Evolutionary conservation across 2,888 invertebrate genomes (phyloP), one percentile per base, ranked within the genome.

Genomic region (Laspeyria flexula): DNA sequence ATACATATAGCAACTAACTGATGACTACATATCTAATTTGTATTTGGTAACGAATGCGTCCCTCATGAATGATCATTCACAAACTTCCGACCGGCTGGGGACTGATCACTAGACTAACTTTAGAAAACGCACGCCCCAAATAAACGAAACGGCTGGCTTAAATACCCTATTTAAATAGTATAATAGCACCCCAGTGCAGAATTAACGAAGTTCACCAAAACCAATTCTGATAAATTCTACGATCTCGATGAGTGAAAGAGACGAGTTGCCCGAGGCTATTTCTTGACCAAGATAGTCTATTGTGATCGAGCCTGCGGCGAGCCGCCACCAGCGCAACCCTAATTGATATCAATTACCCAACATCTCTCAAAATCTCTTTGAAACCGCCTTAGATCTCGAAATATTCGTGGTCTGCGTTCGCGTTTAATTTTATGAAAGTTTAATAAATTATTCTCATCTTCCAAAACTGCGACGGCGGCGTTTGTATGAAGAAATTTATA

Each of bases 341-440:
- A 87, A 88, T 86, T 88, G 85, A 86, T 88, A 87, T 85, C 87
- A 88, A 88, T 88, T 88, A 85, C 56, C 65, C 71, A 74, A 71
- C 75, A 79, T 82, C 77, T 80, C 77, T 71, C 75, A 74, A 77
- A 82, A 83, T 78, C 75, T 79, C 82, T 81, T 77, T 79, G 76
- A 73, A 76, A 71, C 69, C 59, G 65, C 69, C 75, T 76, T 67
- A 73, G 62, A 77, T 74, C 69, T 72, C 55, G 59, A 74, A 79
- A 77, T 77, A 76, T 72, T 75, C 65, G 55, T 61, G 58, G 68
- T 70, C 65, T 65, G 62, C 59, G 60, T 65, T 71, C 64, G 54
- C 53, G 61, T 67, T 71, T 69, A 70, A 77, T 76, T 71, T 70
- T 55, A 72, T 68, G 57, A 68, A 77, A 76, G 65, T 76, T 76